Percentiles rank a stretch among this genome's conserved stretches.
Evolutionary conservation across 2,113 vertebrate genomes (phyloP).

Genomic region (Blennius ocellaris): DNA sequence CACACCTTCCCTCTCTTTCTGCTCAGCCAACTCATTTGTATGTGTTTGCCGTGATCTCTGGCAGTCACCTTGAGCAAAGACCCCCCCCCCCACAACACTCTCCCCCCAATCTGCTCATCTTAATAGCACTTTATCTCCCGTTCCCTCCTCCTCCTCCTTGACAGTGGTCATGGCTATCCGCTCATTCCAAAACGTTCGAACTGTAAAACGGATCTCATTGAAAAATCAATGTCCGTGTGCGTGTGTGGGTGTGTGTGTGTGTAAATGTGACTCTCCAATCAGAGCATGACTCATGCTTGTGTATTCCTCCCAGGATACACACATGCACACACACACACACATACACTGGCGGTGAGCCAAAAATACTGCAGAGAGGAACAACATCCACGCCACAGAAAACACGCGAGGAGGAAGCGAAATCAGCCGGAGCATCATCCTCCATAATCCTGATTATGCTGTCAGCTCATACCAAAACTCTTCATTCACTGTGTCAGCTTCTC

Average conservation of each 20-base stretch:
- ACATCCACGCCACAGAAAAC: constrained; percentile 17
- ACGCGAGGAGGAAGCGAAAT: constrained; percentile 19
- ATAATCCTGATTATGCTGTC: constrained; percentile 58
- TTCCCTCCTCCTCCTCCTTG: background rate
- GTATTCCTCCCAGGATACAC: constrained; percentile 45
- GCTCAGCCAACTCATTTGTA: constrained; percentile 69
- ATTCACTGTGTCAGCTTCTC: constrained; percentile 16
- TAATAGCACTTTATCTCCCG: constrained; percentile 72
- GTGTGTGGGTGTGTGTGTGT: background rate
- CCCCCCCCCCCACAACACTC: background rate
- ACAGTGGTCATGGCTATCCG: constrained; percentile 28
- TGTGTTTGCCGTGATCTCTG: constrained; percentile 61
- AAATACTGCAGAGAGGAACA: constrained; percentile 29
- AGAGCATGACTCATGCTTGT: constrained; percentile 60
- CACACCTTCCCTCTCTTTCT: constrained; percentile 32
- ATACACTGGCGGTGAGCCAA: constrained; percentile 16
- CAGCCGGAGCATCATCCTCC: constrained; percentile 38
- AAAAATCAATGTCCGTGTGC: constrained; percentile 54
- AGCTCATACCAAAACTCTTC: constrained; percentile 21
- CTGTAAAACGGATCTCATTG: constrained; percentile 54
- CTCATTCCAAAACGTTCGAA: constrained; percentile 27
- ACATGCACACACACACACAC: background rate
- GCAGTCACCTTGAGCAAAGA: constrained; percentile 79
- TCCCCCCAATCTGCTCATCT: constrained; percentile 64
- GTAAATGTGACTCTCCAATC: constrained; percentile 34